phyloP scores from a whole-genome alignment of 2,113 vertebrate species.

The Peucedramus taeniatus region DNA sequence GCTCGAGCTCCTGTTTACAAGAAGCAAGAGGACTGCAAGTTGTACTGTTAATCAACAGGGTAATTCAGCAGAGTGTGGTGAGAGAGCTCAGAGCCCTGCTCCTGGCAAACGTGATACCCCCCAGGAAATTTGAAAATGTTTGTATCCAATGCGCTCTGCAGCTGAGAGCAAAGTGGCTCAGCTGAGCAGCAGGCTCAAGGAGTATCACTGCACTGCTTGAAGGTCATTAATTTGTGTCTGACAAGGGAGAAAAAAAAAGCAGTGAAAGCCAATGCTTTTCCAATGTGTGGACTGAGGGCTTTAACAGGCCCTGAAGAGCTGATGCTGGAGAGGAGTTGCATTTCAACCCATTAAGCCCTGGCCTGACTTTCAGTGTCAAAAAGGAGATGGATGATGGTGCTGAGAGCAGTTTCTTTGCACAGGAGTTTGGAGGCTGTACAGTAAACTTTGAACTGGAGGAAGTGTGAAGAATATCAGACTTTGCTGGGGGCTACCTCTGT shows the following conservation, averaged over 20 bases:
- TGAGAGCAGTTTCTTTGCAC: background rate
- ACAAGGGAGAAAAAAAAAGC: background rate
- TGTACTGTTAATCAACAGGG: slow-evolving; percentile 35
- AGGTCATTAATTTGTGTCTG: slow-evolving; percentile 69
- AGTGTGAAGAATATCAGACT: background rate
- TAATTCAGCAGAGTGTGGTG: background rate
- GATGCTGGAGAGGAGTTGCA: slow-evolving; percentile 57
- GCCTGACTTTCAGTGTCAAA: slow-evolving; percentile 64
- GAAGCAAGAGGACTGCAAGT: background rate
- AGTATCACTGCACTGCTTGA: slow-evolving; percentile 50
- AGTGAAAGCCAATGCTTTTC: slow-evolving; percentile 66
- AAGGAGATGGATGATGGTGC: slow-evolving; percentile 47
- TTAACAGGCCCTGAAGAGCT: slow-evolving; percentile 58
- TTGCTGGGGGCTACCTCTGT: background rate
- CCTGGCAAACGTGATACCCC: slow-evolving; percentile 21
- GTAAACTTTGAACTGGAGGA: background rate
- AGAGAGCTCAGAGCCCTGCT: background rate
- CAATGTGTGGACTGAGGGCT: slow-evolving; percentile 27
- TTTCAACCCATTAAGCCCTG: slow-evolving; percentile 63
- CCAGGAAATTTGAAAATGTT: slow-evolving; percentile 14
- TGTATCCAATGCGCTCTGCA: background rate
- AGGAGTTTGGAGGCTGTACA: background rate
- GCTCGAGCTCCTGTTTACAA: background rate
- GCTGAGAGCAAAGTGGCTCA: background rate
- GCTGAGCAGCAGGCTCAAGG: slow-evolving; percentile 30